Conservation (phyloP, 2,888 invertebrate species). For the Aelia acuminata region DNA sequence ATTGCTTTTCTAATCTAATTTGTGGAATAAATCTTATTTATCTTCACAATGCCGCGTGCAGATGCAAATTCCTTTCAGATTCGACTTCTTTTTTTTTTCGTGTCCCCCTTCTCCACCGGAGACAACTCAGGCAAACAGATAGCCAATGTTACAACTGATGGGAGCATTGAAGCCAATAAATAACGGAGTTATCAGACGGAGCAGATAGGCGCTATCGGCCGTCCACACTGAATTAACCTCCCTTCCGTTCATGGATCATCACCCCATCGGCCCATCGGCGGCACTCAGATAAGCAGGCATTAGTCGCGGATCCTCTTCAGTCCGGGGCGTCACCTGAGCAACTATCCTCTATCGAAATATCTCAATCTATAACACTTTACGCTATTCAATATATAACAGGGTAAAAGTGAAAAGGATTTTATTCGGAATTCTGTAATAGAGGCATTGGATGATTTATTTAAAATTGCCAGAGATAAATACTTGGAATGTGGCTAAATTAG, state of each 20-base stretch:
- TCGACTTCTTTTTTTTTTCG: neutral
- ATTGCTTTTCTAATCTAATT: no score
- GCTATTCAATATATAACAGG: no score
- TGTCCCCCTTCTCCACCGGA: neutral
- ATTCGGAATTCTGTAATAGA: no score
- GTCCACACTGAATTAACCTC: constrained; percentile 45
- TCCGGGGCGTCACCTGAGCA: neutral
- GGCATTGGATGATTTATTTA: no score
- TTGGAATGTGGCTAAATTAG: no score
- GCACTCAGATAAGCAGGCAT: neutral
- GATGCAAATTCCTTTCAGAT: neutral
- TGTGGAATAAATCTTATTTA: neutral
- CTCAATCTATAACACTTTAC: neutral
- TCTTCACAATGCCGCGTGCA: neutral
- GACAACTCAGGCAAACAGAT: neutral
- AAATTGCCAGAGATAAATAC: no score
- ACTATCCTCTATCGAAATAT: neutral
- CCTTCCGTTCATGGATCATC: constrained; percentile 45
- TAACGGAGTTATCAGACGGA: neutral
- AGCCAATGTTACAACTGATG: constrained; percentile 7
- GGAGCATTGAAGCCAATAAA: constrained; percentile 18
- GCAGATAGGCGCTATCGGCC: constrained; percentile 21
- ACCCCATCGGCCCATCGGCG: constrained; percentile 9
- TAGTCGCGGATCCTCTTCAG: neutral
- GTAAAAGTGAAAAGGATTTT: no score